These are phyloP conservation scores for Epicauta chinensis DNA, from an alignment of 1,140 invertebrate genomes.

Conservation along the genomic window DNA sequence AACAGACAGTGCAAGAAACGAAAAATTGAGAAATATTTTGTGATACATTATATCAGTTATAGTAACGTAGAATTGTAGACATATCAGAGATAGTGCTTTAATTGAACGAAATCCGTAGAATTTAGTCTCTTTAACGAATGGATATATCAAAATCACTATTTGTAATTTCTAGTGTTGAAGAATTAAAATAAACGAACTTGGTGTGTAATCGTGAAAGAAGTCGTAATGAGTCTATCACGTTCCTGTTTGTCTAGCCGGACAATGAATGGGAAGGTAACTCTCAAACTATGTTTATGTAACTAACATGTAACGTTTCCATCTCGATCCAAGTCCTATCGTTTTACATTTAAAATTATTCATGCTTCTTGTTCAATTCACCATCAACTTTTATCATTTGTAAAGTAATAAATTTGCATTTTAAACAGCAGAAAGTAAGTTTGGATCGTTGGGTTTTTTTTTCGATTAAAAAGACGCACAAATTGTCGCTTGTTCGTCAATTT, in stretches of 20 bases:
- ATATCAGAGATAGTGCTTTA: constrained; percentile 13
- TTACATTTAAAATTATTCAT: not conserved
- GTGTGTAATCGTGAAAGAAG: constrained; percentile 10
- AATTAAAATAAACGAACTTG: constrained; percentile 7
- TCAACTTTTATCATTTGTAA: not conserved
- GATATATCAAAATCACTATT: not conserved
- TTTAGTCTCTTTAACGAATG: constrained; percentile 1
- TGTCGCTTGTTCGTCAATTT: too few relatives aligned
- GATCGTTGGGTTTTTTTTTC: too few relatives aligned
- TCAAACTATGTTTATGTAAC: not conserved
- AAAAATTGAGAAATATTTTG: too few relatives aligned
- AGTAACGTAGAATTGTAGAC: constrained; percentile 4
- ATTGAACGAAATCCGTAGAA: not conserved
- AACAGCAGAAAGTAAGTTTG: too few relatives aligned
- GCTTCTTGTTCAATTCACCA: not conserved
- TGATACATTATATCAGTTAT: too few relatives aligned
- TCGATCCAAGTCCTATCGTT: too few relatives aligned
- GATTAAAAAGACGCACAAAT: too few relatives aligned
- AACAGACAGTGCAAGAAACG: too few relatives aligned
- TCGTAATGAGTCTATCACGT: constrained; percentile 32
- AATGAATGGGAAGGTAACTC: constrained; percentile 36
- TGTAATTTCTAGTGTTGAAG: constrained; percentile 6
- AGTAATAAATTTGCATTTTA: too few relatives aligned
- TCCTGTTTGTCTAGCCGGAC: constrained; percentile 29
- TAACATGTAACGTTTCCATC: too few relatives aligned